These are phyloP conservation scores for Cebus imitator DNA, from an alignment of 2,113 vertebrate species.

Conservation along the genomic window DNA sequence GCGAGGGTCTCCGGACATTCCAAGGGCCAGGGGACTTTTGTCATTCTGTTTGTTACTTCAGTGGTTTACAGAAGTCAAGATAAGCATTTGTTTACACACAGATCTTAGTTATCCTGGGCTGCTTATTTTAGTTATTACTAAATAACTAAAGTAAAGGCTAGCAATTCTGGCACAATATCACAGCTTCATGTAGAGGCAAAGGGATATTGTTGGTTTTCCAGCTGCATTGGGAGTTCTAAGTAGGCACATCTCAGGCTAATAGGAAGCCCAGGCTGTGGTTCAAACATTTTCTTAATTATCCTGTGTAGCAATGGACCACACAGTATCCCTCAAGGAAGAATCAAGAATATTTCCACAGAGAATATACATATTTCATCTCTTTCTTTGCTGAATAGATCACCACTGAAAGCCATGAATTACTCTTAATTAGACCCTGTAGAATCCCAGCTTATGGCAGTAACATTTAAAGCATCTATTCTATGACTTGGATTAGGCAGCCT, in stretches of 20 bases:
- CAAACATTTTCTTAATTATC: background rate
- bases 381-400: background rate
- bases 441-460: background rate
- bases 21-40: too few species aligned
- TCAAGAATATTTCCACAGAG: background rate
- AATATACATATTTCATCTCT: background rate
- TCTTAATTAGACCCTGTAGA: background rate
- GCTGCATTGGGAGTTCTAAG: background rate
- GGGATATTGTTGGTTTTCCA: background rate
- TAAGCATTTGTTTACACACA: too few species aligned
- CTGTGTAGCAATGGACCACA: background rate
- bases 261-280: background rate
- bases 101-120: too few species aligned
- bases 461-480: background rate
- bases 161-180: too few species aligned
- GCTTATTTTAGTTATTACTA: too few species aligned
- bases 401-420: background rate
- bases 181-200: background rate
- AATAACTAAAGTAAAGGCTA: too few species aligned
- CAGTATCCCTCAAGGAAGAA: background rate
- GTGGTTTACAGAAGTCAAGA: too few species aligned
- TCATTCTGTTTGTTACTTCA: too few species aligned
- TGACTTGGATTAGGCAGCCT: background rate
- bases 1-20: too few species aligned
- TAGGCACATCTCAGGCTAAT: background rate